Percentiles rank a stretch among this genome's conserved stretches.
Evolutionary conservation across 92 coral and sea anemone genomes (phyloP).

Genomic region (Parazoanthus swiftii): DNA sequence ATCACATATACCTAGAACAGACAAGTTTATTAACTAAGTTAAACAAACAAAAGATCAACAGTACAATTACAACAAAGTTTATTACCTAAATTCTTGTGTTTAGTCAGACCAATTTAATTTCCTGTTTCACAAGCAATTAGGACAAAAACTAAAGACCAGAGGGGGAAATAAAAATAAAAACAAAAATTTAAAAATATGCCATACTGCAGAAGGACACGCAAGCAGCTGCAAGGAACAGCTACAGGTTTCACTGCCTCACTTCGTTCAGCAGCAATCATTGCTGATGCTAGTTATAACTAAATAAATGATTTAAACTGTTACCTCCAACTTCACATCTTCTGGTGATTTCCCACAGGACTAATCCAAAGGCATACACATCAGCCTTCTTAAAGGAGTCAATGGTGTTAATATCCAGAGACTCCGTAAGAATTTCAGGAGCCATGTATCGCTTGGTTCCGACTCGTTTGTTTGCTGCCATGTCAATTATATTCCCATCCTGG

Average conservation of each 20-base stretch:
- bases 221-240: no score
- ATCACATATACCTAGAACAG: conserved; percentile 65
- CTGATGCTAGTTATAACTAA: no score
- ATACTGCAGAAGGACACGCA: no score
- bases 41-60: no score
- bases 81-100: not conserved
- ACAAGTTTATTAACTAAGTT: not conserved
- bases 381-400: conserved; percentile 88
- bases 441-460: conserved; percentile 95
- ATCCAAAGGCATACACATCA: conserved; percentile 95
- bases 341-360: conserved; percentile 92
- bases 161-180: no score
- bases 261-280: no score
- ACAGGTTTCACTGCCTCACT: no score
- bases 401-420: conserved; percentile 63
- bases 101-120: not conserved
- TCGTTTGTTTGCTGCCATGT: conserved; percentile 60
- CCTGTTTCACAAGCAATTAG: no score
- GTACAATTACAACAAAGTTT: no score
- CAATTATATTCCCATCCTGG: conserved; percentile 61
- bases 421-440: conserved; percentile 93
- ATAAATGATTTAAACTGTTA: conserved; percentile 18
- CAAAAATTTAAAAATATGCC: no score
- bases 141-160: no score
- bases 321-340: conserved; percentile 86